phyloP scores from a whole-genome alignment of 2,797 vertebrate genomes.

The Ceryle rudis region DNA sequence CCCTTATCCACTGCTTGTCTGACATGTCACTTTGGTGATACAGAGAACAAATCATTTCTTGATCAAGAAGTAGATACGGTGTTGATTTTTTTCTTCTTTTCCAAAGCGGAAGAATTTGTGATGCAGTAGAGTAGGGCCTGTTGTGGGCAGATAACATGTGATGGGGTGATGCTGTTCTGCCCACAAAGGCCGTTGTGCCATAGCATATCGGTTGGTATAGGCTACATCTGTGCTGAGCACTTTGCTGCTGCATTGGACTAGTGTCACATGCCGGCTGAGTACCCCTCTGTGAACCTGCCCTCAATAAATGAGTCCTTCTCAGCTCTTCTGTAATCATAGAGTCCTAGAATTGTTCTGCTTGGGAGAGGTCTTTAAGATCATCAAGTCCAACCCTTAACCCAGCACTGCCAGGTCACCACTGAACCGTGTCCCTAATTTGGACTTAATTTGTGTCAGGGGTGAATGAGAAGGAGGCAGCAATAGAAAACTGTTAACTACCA shows the following conservation, averaged over 20 bases:
- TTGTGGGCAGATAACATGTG: background rate
- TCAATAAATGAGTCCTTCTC: background rate
- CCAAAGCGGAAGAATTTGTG: background rate
- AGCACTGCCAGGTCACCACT: background rate
- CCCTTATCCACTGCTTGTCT: background rate
- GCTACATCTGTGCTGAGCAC: background rate
- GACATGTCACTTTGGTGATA: background rate
- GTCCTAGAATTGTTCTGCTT: background rate
- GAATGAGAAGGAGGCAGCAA: background rate
- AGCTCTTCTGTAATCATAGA: background rate
- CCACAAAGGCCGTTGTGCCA: accelerated
- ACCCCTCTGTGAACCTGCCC: background rate
- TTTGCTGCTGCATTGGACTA: background rate
- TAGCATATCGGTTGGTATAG: background rate
- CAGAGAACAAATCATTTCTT: background rate
- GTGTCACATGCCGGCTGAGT: background rate
- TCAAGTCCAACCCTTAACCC: background rate
- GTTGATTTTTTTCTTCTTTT: background rate
- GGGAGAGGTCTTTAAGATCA: background rate
- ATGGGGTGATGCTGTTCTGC: background rate
- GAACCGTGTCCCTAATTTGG: background rate
- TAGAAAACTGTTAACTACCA: background rate
- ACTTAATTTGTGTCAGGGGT: background rate
- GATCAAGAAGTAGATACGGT: background rate
- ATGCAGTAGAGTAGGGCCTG: background rate